Conservation (phyloP, 2,888 invertebrate species). For the Cataglyphis albicans region DNA sequence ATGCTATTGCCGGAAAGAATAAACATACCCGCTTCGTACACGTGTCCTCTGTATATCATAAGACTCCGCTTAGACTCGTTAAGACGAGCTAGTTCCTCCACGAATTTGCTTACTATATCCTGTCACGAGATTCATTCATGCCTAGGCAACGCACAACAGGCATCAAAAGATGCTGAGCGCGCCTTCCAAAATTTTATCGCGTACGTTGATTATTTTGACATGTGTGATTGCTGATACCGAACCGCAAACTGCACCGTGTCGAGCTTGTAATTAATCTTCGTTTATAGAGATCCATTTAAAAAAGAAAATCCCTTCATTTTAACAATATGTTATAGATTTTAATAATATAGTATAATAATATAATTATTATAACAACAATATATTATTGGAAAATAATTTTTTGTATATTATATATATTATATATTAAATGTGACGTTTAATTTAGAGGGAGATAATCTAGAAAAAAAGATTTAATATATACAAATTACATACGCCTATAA, state of each 20-base stretch:
- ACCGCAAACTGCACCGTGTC: background rate
- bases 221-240: background rate
- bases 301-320: background rate
- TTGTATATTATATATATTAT: background rate
- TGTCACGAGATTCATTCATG: constrained; percentile 68
- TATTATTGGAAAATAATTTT: background rate
- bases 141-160: constrained; percentile 36
- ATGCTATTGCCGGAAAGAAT: constrained; percentile 66
- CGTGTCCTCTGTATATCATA: constrained; percentile 78
- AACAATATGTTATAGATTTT: background rate
- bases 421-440: background rate
- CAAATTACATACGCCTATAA: background rate
- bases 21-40: constrained; percentile 78
- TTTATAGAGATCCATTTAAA: background rate
- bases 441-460: background rate
- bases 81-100: constrained; percentile 54
- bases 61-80: constrained; percentile 61
- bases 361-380: background rate
- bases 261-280: background rate
- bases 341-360: background rate
- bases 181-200: constrained; percentile 2
- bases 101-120: constrained; percentile 69
- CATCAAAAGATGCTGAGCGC: constrained; percentile 48
- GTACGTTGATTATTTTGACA: constrained; percentile 3
- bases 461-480: background rate